Percentiles rank a stretch among this genome's conserved stretches.
Evolutionary conservation across 2,888 invertebrate genomes (phyloP).

Genomic region (Parnassius orleans): DNA sequence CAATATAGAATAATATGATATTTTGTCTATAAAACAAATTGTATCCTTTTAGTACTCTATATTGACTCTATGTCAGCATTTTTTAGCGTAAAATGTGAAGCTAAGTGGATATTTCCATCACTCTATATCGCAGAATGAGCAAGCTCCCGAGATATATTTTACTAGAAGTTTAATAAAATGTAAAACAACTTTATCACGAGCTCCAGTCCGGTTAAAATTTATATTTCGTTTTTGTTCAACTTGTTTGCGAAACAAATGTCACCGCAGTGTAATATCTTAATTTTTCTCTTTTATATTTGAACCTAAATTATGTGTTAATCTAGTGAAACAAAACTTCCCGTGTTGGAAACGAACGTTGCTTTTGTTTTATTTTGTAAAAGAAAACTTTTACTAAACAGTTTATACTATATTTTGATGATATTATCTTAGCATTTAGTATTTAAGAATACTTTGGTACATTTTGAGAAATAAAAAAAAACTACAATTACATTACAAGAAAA

Average conservation of each 20-base stretch:
- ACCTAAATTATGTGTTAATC: slow-evolving; percentile 38
- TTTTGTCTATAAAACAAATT: too few relatives aligned
- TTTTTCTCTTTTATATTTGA: slow-evolving; percentile 31
- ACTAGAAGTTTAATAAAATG: slow-evolving; percentile 32
- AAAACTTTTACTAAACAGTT: too few relatives aligned
- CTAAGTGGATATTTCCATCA: slow-evolving; percentile 29
- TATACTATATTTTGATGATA: too few relatives aligned
- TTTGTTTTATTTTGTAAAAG: too few relatives aligned
- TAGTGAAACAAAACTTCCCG: slow-evolving; percentile 31
- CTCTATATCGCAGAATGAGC: slow-evolving; percentile 10
- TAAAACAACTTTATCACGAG: slow-evolving; percentile 35
- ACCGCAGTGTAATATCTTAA: slow-evolving; percentile 38
- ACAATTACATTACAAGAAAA: too few relatives aligned
- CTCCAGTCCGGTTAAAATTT: slow-evolving; percentile 28
- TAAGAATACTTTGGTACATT: too few relatives aligned
- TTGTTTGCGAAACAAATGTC: slow-evolving; percentile 36
- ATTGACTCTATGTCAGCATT: slow-evolving; percentile 14
- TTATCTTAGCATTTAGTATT: too few relatives aligned
- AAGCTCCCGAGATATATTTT: slow-evolving; percentile 20
- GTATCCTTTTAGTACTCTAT: slow-evolving; percentile 11
- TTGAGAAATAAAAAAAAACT: too few relatives aligned
- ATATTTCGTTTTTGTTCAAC: slow-evolving; percentile 36
- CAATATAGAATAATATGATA: too few relatives aligned
- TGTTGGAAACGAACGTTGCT: neutral
- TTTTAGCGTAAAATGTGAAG: slow-evolving; percentile 25